phyloP scores from a whole-genome alignment of 1,140 invertebrate genomes.

The Philopotamus ludificatus region DNA sequence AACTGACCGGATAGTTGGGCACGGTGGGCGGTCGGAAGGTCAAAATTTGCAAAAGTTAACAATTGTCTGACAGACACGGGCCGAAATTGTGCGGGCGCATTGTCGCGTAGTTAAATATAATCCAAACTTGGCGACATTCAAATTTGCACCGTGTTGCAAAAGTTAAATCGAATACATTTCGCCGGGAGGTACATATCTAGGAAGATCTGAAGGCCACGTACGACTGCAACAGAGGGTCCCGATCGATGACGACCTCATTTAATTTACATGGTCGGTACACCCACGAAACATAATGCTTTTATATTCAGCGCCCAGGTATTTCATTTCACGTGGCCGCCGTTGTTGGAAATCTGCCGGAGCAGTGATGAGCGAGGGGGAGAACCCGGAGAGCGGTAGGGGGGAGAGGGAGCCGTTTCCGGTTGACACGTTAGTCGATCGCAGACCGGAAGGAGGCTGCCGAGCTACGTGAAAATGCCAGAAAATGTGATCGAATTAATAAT shows the following conservation, averaged over 20 bases:
- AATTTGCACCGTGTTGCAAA: not conserved
- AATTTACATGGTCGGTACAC: not conserved
- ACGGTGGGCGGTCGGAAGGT: too few species aligned
- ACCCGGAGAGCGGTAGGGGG: not conserved
- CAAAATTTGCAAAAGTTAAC: not conserved
- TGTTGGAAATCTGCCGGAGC: not conserved
- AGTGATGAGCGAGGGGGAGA: not conserved
- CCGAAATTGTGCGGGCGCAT: not conserved
- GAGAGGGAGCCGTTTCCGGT: not conserved
- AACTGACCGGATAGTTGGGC: too few species aligned
- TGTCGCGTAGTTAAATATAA: not conserved
- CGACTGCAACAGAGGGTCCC: not conserved
- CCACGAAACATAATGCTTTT: not conserved
- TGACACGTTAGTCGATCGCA: constrained; percentile 3
- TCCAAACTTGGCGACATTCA: not conserved
- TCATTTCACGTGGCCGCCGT: not conserved
- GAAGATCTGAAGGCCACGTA: too few species aligned
- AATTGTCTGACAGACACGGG: too few species aligned
- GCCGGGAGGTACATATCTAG: too few species aligned
- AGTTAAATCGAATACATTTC: too few species aligned
- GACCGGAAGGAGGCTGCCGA: constrained; percentile 3
- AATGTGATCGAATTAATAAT: constrained; percentile 9
- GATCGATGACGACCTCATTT: not conserved
- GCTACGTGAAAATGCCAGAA: constrained; percentile 5
- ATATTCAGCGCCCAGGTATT: not conserved